A percentile compares a stretch with the other conserved stretches of the same genome.
Conservation (phyloP, 2,797 vertebrate species). For the Momotus momota region DNA sequence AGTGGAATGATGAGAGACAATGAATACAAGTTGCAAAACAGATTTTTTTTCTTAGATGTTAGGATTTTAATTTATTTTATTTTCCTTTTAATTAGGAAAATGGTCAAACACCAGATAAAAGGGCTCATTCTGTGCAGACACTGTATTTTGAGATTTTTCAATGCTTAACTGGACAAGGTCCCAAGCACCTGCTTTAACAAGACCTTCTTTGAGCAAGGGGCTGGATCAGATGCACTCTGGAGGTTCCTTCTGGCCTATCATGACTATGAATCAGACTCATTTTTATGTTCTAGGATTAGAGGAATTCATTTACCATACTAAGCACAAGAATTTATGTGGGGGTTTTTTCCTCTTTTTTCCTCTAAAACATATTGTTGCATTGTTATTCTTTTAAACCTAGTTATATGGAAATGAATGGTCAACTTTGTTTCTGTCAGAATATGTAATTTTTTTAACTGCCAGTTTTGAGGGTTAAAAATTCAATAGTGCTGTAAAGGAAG, state of each 20-base stretch:
- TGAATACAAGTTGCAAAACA: neutral
- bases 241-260: neutral
- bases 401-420: neutral
- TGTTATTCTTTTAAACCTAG: neutral
- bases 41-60: neutral
- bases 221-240: neutral
- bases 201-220: neutral
- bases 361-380: neutral
- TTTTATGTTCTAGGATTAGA: neutral
- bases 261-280: neutral
- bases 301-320: neutral
- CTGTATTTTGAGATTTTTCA: neutral
- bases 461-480: neutral
- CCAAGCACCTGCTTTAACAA: neutral
- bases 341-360: neutral
- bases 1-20: neutral
- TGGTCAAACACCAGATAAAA: neutral
- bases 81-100: neutral
- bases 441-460: neutral
- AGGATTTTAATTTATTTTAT: neutral
- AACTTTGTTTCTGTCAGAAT: neutral
- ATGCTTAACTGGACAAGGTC: neutral
- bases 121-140: neutral
- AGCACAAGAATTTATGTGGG: neutral
- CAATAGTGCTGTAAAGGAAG: neutral